Base-by-base conservation (phyloP, 2,797 vertebrate species). In the Pristis pectinata region DNA sequence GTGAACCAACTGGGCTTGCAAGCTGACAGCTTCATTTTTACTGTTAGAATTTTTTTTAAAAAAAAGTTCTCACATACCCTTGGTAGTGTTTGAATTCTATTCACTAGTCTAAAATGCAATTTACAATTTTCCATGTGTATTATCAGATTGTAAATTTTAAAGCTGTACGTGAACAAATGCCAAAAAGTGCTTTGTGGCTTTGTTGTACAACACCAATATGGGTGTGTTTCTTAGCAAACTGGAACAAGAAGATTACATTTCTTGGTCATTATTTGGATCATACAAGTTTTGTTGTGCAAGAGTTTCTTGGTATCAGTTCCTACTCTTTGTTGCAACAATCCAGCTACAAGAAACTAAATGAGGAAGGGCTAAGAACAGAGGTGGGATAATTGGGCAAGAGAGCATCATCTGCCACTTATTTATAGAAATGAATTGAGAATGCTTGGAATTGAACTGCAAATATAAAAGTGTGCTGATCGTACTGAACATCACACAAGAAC, bases 301-400 rank as follows among this genome's bases (percentile, higher is more conserved):
- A n/a, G 67, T 53, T 72, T 94, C 30, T 94, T n/a, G 44, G 87
- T 94, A 30, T 94, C 92, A 94, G 70, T 94, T 94, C 92, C 72
- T 30, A 15, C 49, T 72, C 64, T 94, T 49, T 94, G 3, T 74
- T n/a, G 27, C 44, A 94, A 34, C 5, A 76, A 76, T 76, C 41
- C 49, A 27, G 44, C 2, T 8, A 30, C 72, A 70, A 72, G 22
- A 76, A 2, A 24, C 11, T 17, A 30, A 70, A 49, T 76, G 30
- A 94, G 70, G 92, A 76, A 94, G 44, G 27, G 92, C 44, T 1
- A 67, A 74, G 44, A 76, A 94, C 9, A 2, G 5, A 74, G 1
- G 41, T 13, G 24, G 41, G 49, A 44, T 92, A 15, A 74, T 93
- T 3, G 72, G 24, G 41, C 91, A 93, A 72, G 64, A 41, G 34